These are phyloP conservation scores for Jordanella pulchra DNA, from an alignment of 2,797 vertebrate species.

Conservation along the genomic window DNA sequence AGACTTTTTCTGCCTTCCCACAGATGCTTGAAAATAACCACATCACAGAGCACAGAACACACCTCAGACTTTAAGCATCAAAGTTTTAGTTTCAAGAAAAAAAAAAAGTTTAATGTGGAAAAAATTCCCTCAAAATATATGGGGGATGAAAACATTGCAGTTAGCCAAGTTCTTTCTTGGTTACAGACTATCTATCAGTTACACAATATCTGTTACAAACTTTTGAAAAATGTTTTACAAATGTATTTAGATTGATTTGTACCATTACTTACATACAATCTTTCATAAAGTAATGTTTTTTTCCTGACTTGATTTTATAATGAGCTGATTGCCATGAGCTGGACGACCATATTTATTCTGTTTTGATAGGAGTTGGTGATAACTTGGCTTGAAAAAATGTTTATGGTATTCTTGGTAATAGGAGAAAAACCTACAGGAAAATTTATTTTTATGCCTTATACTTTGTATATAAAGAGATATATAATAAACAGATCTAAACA, in stretches of 20 bases:
- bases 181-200: background rate
- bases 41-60: constrained; percentile 26
- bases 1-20: constrained; percentile 10
- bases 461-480: no score
- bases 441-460: no score
- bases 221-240: background rate
- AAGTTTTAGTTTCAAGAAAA: constrained; percentile 15
- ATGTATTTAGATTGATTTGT: background rate
- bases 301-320: no score
- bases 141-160: background rate
- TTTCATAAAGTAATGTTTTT: no score
- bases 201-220: background rate
- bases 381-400: no score
- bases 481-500: no score
- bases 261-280: no score
- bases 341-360: no score
- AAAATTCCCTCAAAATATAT: background rate
- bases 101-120: background rate
- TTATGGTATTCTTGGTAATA: no score
- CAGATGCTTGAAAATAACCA: constrained; percentile 32
- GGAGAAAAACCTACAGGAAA: no score
- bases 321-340: no score
- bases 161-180: background rate
- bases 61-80: constrained; percentile 22
- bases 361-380: no score